phyloP scores from a whole-genome alignment of 2,113 vertebrate species.

The Lycaon pictus region DNA sequence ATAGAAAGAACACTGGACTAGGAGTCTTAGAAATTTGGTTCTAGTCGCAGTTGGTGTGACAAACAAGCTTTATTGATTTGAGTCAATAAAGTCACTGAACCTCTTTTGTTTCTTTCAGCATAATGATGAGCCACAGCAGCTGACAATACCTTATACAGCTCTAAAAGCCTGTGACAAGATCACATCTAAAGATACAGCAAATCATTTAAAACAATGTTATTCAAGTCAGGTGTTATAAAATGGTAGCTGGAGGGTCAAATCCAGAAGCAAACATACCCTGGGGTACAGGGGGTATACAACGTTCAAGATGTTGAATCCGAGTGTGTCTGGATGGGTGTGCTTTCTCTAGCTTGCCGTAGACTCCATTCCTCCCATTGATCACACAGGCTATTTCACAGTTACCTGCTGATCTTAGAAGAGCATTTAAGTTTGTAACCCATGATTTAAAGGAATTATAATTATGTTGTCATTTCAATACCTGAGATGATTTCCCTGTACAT shows the following conservation, averaged over 20 bases:
- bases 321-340: not conserved
- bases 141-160: not conserved
- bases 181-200: not conserved
- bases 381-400: not conserved
- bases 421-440: not conserved
- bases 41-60: not conserved
- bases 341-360: not conserved
- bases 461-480: not conserved
- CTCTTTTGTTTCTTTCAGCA: not conserved
- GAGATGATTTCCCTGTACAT: not conserved
- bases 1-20: not conserved
- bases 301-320: not conserved
- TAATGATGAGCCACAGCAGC: not conserved
- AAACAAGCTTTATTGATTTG: not conserved
- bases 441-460: slow-evolving; percentile 23
- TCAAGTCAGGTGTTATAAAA: slow-evolving; percentile 17
- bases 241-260: not conserved
- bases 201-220: not conserved
- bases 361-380: not conserved
- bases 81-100: not conserved
- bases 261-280: not conserved
- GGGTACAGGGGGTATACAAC: too few species aligned
- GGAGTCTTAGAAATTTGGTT: not conserved
- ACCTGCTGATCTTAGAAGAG: not conserved
- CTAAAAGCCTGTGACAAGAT: slow-evolving; percentile 44